A percentile compares a stretch with the other conserved stretches of the same genome.
Conservation (phyloP, 2,113 vertebrate genomes). For the Neolamprologus brichardi region DNA sequence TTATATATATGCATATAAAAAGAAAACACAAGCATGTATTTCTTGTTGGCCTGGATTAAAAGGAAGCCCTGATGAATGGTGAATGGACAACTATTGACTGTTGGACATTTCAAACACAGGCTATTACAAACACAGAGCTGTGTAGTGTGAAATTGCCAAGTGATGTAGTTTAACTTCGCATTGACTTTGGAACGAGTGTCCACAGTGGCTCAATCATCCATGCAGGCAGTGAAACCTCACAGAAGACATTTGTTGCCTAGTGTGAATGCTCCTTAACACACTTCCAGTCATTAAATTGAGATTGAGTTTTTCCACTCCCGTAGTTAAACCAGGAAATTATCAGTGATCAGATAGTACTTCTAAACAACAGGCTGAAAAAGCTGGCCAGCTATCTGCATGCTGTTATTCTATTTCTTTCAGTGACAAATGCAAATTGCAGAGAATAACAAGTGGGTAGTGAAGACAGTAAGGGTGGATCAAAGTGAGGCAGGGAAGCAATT, state of each 20-base stretch:
- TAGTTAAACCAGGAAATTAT: not conserved
- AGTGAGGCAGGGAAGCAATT: not conserved
- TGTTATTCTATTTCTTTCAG: not conserved
- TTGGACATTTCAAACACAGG: not conserved
- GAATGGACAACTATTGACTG: not conserved
- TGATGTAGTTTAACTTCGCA: not conserved
- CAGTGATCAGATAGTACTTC: not conserved
- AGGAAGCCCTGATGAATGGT: not conserved
- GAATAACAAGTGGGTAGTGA: not conserved
- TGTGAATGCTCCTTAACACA: not conserved
- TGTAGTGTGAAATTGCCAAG: conserved; percentile 38
- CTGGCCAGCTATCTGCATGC: not conserved
- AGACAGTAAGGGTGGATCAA: not conserved
- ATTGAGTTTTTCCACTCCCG: not conserved
- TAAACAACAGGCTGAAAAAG: not conserved
- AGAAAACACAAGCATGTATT: not conserved
- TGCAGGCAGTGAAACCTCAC: not conserved
- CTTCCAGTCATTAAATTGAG: not conserved
- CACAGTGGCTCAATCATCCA: not conserved
- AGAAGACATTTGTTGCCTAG: not conserved
- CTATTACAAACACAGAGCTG: conserved; percentile 15
- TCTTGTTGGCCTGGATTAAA: not conserved
- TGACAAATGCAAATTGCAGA: not conserved
- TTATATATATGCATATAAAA: not conserved
- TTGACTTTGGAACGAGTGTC: conserved; percentile 9